Base-by-base conservation (phyloP, 1,140 invertebrate genomes). In the Danaus plexippus region DNA sequence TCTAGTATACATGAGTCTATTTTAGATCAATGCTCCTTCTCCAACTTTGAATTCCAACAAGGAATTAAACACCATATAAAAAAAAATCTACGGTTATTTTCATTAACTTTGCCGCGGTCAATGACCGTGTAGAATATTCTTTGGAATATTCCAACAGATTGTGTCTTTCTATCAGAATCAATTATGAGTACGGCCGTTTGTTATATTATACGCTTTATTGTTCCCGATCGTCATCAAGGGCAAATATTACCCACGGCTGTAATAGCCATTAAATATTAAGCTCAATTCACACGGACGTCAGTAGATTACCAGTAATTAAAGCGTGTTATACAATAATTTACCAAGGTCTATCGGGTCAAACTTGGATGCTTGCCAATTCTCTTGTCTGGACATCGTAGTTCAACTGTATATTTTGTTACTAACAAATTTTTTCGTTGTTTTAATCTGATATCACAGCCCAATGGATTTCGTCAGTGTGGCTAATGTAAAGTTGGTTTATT, bases 281-380 rank as follows among this genome's bases (percentile, higher is more conserved):
- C 44, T 46, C 50, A 50, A 13, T 45, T 52, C 52, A 56, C 54
- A 54, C 54, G 58, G 57, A 66, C 58, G 57, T 52, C 47, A 56
- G 54, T 62, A 59, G 58, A 65, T 66, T 65, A 61, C 46, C 13
- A 64, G 47, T 55, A 70, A 72, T 72, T 67, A 71, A 71, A 71
- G 53, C 52, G 54, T 61, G 59, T 63, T 66, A 61, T 57, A 65
- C 68, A 67, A 71, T 57, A 74, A 74, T 68, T 52, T 47, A 64
- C 58, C 69, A 74, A 74, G 69, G 72, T 65, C 66, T 66, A 54
- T 67, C 59, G 57, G 56, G 55, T 57, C 55, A 59, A 47, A 13
- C 13, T 64, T 74, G 71, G 71, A 64, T n/a, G 9, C 0, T 9
- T 10, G 65, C 71, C 71, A 74, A 62, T 50, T 57, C 46, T 64